Conservation (phyloP, 1,140 invertebrate genomes). For the Neodiprion lecontei region DNA sequence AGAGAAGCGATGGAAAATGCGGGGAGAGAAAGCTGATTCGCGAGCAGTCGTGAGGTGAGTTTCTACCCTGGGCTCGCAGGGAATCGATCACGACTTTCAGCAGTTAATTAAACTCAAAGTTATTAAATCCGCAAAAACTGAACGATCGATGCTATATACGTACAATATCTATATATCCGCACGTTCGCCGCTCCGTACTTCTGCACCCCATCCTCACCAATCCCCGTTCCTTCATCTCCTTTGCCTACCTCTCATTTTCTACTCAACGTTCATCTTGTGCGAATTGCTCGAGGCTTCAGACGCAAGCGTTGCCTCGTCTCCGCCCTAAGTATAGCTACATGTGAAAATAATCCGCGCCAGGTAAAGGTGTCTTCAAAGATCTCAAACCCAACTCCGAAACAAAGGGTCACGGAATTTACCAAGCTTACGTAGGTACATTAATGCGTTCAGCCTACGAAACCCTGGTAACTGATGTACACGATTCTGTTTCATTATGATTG, state of each 20-base stretch:
- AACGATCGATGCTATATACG: conserved; percentile 23
- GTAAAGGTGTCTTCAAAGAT: neutral
- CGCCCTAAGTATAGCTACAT: neutral
- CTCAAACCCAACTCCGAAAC: neutral
- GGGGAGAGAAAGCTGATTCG: conserved; percentile 6
- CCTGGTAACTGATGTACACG: too few relatives aligned
- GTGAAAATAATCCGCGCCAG: neutral
- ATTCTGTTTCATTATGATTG: too few relatives aligned
- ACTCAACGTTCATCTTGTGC: neutral
- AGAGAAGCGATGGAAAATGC: conserved; percentile 23
- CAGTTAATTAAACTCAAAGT: conserved; percentile 59
- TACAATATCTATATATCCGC: neutral
- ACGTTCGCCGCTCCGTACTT: conserved; percentile 5
- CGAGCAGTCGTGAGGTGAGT: conserved; percentile 11
- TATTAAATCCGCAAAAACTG: conserved; percentile 56
- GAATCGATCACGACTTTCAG: conserved; percentile 55
- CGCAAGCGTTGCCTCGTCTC: neutral
- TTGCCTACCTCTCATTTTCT: conserved; percentile 19
- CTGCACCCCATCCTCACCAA: conserved; percentile 15
- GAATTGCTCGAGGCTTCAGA: neutral
- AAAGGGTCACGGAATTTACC: too few relatives aligned
- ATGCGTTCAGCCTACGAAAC: too few relatives aligned
- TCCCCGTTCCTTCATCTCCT: conserved; percentile 22
- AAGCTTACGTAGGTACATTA: too few relatives aligned
- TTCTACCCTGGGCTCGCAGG: conserved; percentile 32